Conservation (phyloP, 2,888 invertebrate species). For the Phortica magna region DNA sequence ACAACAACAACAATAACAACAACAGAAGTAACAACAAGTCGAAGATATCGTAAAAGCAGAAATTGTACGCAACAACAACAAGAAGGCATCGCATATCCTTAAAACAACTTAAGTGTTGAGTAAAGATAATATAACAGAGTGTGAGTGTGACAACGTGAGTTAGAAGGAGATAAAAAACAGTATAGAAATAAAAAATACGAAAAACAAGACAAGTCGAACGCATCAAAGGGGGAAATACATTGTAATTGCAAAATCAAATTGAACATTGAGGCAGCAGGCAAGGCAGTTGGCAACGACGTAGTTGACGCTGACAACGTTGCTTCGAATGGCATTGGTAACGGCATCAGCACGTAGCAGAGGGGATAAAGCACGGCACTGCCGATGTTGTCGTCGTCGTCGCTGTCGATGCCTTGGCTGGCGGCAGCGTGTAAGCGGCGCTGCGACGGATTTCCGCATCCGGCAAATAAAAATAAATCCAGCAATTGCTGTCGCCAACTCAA, state of each 20-base stretch:
- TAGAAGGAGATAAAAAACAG: neutral
- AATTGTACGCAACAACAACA: too few species aligned
- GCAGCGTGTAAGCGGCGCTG: constrained; percentile 36
- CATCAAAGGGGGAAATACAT: constrained; percentile 28
- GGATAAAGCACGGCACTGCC: constrained; percentile 6
- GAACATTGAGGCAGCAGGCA: constrained; percentile 16
- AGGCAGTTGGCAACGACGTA: neutral
- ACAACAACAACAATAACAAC: neutral
- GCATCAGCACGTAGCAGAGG: constrained; percentile 10
- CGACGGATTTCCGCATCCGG: constrained; percentile 67
- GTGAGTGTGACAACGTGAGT: neutral
- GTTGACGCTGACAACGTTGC: neutral
- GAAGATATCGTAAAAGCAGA: too few species aligned
- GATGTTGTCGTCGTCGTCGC: neutral
- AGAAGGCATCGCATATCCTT: constrained; percentile 5
- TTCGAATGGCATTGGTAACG: neutral
- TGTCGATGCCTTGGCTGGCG: neutral
- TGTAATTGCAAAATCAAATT: constrained; percentile 33
- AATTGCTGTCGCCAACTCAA: constrained; percentile 66
- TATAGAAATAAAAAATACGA: neutral
- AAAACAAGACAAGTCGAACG: neutral
- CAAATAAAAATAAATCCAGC: constrained; percentile 71
- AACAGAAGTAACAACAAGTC: neutral
- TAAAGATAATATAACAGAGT: constrained; percentile 1
- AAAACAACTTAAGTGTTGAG: constrained; percentile 29